Evolutionary conservation across 2,888 invertebrate genomes (phyloP).

Genomic region (Amiota minor): DNA sequence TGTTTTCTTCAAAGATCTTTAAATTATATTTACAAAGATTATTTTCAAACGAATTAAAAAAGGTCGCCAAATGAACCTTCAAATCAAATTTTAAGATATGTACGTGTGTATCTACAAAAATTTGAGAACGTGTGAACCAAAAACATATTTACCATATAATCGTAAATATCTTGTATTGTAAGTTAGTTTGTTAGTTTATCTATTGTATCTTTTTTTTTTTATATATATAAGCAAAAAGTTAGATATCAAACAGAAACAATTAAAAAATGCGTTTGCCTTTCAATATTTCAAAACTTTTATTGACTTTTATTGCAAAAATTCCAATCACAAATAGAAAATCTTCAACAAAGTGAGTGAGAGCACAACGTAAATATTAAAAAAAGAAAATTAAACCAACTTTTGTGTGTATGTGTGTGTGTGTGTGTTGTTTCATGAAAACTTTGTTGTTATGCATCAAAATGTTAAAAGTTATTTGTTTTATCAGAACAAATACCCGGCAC

Average conservation of each 20-base stretch:
- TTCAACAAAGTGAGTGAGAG: slow-evolving; percentile 9
- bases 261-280: neutral
- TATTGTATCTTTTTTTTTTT: neutral
- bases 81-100: no score
- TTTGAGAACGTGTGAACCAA: slow-evolving; percentile 27
- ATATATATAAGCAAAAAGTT: neutral
- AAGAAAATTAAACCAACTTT: neutral
- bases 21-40: neutral
- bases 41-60: slow-evolving; percentile 14
- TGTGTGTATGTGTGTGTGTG: no score
- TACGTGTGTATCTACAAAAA: neutral
- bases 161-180: neutral
- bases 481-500: neutral
- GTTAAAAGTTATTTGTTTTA: slow-evolving; percentile 16
- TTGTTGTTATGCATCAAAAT: neutral
- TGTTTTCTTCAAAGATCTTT: no score
- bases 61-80: neutral
- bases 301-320: slow-evolving; percentile 7
- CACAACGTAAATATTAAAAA: slow-evolving; percentile 5
- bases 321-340: slow-evolving; percentile 20
- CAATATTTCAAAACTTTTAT: neutral
- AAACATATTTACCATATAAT: neutral
- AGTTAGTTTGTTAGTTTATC: neutral
- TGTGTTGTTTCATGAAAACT: slow-evolving; percentile 2
- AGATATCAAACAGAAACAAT: neutral